Base-by-base conservation (phyloP, 2,888 invertebrate species). In the Amblyjoppa fuscipennis region DNA sequence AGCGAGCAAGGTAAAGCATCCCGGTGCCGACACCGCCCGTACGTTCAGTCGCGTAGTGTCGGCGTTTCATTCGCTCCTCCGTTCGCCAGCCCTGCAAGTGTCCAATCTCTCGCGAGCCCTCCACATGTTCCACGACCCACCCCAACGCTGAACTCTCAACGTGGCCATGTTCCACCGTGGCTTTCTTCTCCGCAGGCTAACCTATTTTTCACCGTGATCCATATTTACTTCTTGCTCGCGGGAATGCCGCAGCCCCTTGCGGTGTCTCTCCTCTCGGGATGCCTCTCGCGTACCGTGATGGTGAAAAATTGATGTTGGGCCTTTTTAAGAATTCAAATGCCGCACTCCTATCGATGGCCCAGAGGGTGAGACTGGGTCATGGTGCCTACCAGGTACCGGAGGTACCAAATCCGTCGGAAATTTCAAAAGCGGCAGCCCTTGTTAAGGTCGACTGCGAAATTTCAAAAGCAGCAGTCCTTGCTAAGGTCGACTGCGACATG, bases 131-230 rank as follows among this genome's bases (percentile, higher is more conserved):
- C 76, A 25, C 64, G 61, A 75, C 83, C 68, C 84, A 86, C 83
- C 87, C 84, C 81, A 79, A 85, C 61, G 61, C 59, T 66, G 31
- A 28, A 79, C 82, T 83, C 59, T 87, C 84, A 83, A 85, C 79
- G 76, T 49, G 51, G 82, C 56, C 25, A 79, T 75, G 76, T 84
- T 83, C 85, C 70, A 51, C 51, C 85, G 71, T 78, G 56, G 20
- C 28, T 81, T 78, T 85, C 76, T 78, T 85, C 76, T 61, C 75
- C 81, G 81, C 81, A 81, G 78, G 79, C 81, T 87, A 89, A 87
- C 87, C 87, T 87, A 89, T 89, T 90, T 91, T 90, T 90, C 88
- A 86, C 85, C 84, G 73, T 80, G 71, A 89, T 89, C 86, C 89
- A 90, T 90, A 89, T 91, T 90, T 90, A 87, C 87, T 86, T 80